These are phyloP conservation scores for Smutsia gigantea DNA, from an alignment of 2,797 vertebrate species.

Conservation along the genomic window DNA sequence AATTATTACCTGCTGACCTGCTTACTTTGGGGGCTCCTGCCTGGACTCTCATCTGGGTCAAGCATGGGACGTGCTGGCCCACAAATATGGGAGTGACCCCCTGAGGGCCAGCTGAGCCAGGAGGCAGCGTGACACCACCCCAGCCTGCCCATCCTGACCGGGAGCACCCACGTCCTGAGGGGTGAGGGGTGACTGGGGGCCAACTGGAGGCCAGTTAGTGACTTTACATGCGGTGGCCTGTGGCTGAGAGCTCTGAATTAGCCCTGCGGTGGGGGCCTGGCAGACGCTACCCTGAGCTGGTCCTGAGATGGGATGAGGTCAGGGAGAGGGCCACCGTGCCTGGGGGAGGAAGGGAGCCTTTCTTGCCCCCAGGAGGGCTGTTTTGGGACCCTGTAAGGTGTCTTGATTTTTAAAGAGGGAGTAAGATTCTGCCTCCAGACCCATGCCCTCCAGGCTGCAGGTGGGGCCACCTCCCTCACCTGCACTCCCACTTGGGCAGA, in stretches of 20 bases:
- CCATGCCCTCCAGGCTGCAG: rapidly evolving
- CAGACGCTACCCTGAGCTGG: background rate
- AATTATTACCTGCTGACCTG: background rate
- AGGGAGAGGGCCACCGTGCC: background rate
- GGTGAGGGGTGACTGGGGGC: background rate
- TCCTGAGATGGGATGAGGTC: background rate
- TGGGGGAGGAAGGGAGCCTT: rapidly evolving
- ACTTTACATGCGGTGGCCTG: background rate
- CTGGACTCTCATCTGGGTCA: background rate
- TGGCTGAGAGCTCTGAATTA: background rate
- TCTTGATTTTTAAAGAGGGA: background rate
- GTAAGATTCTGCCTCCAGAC: background rate
- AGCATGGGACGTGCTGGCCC: background rate
- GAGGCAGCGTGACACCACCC: no score
- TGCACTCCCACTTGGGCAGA: rapidly evolving
- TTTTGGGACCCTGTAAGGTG: background rate
- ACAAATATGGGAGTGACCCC: background rate
- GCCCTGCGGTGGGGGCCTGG: background rate
- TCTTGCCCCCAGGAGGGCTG: background rate
- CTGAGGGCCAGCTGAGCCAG: background rate
- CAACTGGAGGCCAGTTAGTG: background rate
- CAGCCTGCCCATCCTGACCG: background rate
- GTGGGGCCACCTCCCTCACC: rapidly evolving
- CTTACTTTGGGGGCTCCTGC: background rate
- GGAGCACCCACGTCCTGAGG: background rate